A percentile compares a stretch with the other conserved stretches of the same genome.
Conservation (phyloP, 2,113 vertebrate genomes). For the Festucalex cinctus region DNA sequence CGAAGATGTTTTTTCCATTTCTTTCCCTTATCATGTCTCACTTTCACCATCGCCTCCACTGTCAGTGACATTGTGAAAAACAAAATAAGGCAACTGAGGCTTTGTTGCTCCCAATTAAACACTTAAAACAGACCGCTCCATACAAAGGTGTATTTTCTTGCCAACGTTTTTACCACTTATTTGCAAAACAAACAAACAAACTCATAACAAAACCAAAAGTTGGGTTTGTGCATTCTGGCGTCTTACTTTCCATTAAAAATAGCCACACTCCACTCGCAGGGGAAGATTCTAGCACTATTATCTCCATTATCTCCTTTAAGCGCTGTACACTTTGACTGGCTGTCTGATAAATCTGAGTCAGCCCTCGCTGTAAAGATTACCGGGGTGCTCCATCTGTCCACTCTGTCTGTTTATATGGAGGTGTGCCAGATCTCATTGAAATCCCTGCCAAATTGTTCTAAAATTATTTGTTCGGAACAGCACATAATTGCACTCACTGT, state of each 20-base stretch:
- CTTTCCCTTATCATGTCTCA: slow-evolving; percentile 23
- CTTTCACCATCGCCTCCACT: background rate
- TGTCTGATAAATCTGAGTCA: slow-evolving; percentile 43
- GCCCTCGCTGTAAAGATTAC: slow-evolving; percentile 46
- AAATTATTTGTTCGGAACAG: slow-evolving; percentile 20
- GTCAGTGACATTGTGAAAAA: background rate
- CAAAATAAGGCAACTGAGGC: slow-evolving; percentile 14
- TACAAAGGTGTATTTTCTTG: slow-evolving; percentile 6
- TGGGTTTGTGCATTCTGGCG: slow-evolving; percentile 12
- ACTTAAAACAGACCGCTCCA: slow-evolving; percentile 11
- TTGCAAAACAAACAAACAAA: slow-evolving; percentile 17
- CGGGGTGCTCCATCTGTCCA: slow-evolving; percentile 56
- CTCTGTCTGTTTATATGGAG: slow-evolving; percentile 27
- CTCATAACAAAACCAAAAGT: slow-evolving; percentile 15
- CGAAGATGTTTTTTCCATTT: slow-evolving; percentile 24
- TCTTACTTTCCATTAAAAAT: slow-evolving; percentile 61
- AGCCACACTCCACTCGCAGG: slow-evolving; percentile 43
- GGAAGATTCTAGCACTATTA: slow-evolving; percentile 35
- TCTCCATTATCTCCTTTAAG: slow-evolving; percentile 47
- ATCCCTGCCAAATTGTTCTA: slow-evolving; percentile 47
- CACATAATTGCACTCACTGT: slow-evolving; percentile 9
- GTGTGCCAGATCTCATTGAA: slow-evolving; percentile 41
- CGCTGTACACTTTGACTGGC: slow-evolving; percentile 36
- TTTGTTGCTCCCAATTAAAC: slow-evolving; percentile 22
- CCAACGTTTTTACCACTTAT: slow-evolving; percentile 18